A percentile compares a stretch with the other conserved stretches of the same genome.
These are phyloP conservation scores for Iselma pallidipennis DNA, from an alignment of 2,888 invertebrate species.

Conservation along the genomic window DNA sequence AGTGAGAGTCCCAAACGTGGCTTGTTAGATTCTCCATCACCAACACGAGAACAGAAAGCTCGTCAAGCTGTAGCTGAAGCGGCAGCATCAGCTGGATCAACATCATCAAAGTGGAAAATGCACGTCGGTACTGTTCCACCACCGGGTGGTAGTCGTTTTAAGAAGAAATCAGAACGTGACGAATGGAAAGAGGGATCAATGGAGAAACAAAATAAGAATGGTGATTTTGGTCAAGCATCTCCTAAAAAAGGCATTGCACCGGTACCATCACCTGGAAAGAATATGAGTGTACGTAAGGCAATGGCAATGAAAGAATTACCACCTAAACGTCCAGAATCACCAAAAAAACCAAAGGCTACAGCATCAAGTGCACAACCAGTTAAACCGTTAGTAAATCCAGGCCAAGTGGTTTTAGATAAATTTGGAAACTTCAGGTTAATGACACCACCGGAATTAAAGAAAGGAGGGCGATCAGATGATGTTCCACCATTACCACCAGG, in stretches of 20 bases:
- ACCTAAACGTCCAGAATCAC: constrained; percentile 47
- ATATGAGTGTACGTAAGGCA: constrained; percentile 63
- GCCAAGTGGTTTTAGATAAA: constrained; percentile 71
- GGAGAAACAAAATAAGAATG: constrained; percentile 57
- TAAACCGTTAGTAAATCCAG: constrained; percentile 53
- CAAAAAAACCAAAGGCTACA: constrained; percentile 28
- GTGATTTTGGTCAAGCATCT: constrained; percentile 49
- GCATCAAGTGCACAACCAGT: constrained; percentile 33
- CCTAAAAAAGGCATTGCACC: constrained; percentile 38
- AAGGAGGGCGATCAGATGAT: constrained; percentile 57
- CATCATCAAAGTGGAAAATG: constrained; percentile 71
- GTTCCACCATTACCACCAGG: constrained; percentile 56
- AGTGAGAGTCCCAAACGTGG: constrained; percentile 48
- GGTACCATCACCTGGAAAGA: constrained; percentile 60
- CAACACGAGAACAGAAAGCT: constrained; percentile 56
- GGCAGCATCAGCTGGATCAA: constrained; percentile 58
- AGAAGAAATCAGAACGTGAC: constrained; percentile 63
- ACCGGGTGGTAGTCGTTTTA: constrained; percentile 60
- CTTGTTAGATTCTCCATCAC: constrained; percentile 54
- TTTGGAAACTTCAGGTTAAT: constrained; percentile 73
- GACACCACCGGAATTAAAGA: constrained; percentile 52
- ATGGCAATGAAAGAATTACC: constrained; percentile 68
- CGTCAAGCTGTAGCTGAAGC: constrained; percentile 58
- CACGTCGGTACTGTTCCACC: constrained; percentile 58
- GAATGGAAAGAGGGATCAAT: constrained; percentile 60